These are phyloP conservation scores for Haliclystus octoradiatus DNA, from an alignment of 30 jellyfish, hydroid and myxozoan genomes.

Conservation along the genomic window DNA sequence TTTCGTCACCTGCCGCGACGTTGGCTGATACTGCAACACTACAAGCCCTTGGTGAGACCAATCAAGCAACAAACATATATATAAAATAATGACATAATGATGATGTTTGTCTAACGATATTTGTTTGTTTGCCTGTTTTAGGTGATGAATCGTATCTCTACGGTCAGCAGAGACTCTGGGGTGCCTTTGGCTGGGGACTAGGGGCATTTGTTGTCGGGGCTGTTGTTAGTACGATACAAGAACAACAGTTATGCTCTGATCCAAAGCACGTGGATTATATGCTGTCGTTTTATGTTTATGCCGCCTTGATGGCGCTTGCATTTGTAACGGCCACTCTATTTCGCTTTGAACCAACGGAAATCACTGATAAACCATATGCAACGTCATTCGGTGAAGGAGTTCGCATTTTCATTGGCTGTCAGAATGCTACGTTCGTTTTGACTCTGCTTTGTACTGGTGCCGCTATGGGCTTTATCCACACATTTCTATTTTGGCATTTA, in stretches of 20 bases:
- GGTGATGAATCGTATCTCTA: constrained; percentile 78
- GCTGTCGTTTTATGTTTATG: constrained; percentile 84
- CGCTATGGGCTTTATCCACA: constrained; percentile 92
- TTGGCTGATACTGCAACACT: constrained; percentile 94
- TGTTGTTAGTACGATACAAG: constrained; percentile 73
- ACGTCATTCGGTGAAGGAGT: constrained; percentile 90
- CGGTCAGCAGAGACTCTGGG: constrained; percentile 98
- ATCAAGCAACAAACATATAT: neutral
- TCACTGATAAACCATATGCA: constrained; percentile 31
- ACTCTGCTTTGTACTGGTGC: constrained; percentile 89
- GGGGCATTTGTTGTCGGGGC: constrained; percentile 96
- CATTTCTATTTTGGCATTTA: constrained; percentile 92
- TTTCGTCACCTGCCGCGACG: constrained; percentile 97
- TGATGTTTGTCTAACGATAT: neutral
- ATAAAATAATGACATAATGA: neutral
- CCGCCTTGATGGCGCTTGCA: constrained; percentile 83
- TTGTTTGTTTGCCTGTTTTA: constrained; percentile 3
- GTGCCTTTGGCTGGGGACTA: constrained; percentile 99
- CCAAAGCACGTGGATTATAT: constrained; percentile 89
- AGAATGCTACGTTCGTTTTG: constrained; percentile 65
- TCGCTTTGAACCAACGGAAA: constrained; percentile 52
- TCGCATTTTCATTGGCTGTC: constrained; percentile 64
- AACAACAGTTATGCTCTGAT: constrained; percentile 50
- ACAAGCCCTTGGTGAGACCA: constrained; percentile 61
- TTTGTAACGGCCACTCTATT: constrained; percentile 69